Percentiles rank a stretch among this genome's conserved stretches.
Conservation (phyloP, 1,140 invertebrate species). For the Cepaea nemoralis region DNA sequence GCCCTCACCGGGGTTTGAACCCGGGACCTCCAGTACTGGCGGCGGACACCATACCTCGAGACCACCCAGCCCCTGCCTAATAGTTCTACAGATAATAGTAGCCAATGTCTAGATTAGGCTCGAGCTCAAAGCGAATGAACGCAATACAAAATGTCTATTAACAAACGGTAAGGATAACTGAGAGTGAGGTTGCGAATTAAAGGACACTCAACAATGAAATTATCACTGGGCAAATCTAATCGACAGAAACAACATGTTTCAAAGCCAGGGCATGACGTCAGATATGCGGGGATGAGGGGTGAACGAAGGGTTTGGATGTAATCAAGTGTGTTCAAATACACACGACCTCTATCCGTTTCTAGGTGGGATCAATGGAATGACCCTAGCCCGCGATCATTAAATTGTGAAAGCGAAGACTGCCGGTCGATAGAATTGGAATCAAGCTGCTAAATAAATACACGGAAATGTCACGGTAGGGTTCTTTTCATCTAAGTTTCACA, state of each 20-base stretch:
- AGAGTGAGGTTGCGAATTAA: too few species aligned
- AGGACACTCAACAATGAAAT: too few species aligned
- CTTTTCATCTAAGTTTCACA: neutral
- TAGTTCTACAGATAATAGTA: too few species aligned
- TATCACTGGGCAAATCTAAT: too few species aligned
- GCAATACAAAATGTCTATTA: too few species aligned
- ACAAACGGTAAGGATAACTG: too few species aligned
- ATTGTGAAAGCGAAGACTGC: neutral
- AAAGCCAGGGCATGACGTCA: neutral
- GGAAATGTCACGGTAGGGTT: neutral
- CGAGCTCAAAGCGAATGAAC: too few species aligned
- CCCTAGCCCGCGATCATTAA: neutral
- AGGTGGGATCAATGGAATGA: neutral
- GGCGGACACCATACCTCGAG: too few species aligned
- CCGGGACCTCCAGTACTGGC: too few species aligned
- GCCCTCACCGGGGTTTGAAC: too few species aligned
- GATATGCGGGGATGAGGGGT: neutral
- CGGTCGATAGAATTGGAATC: neutral
- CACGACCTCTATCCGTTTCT: neutral
- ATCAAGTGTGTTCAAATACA: slow-evolving; percentile 16
- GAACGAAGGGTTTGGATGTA: neutral
- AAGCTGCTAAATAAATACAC: neutral
- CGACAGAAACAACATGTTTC: neutral
- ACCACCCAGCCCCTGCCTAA: too few species aligned
- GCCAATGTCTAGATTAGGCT: too few species aligned